These are phyloP conservation scores for Phymatocera aterrima DNA, from an alignment of 2,888 invertebrate species.

Conservation along the genomic window DNA sequence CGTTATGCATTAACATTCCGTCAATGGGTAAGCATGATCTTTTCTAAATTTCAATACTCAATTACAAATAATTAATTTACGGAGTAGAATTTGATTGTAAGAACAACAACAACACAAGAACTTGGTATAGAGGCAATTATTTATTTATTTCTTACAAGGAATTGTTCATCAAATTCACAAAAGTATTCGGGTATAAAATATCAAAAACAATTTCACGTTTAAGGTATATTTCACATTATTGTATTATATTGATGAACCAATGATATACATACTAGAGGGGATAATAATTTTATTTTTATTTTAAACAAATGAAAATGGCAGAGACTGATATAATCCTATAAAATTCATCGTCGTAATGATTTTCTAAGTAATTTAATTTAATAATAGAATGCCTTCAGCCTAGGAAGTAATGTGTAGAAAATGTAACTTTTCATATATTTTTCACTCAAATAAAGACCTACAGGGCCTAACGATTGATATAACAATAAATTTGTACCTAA, in stretches of 20 bases:
- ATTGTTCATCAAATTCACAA: conserved; percentile 40
- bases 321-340: conserved; percentile 19
- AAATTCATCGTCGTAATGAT: conserved; percentile 6
- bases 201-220: conserved; percentile 50
- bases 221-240: conserved; percentile 45
- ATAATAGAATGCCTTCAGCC: not conserved
- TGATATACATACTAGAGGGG: conserved; percentile 35
- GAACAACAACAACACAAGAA: not conserved
- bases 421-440: not conserved
- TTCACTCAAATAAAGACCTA: not conserved
- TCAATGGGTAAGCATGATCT: conserved; percentile 84
- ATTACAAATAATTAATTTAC: too few relatives aligned
- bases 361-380: not conserved
- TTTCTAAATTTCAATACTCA: too few relatives aligned
- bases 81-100: not conserved
- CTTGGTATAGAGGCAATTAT: not conserved
- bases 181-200: conserved; percentile 28
- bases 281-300: conserved; percentile 28
- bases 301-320: conserved; percentile 32
- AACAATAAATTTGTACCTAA: not conserved
- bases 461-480: not conserved
- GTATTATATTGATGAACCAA: conserved; percentile 44
- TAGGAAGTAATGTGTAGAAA: conserved; percentile 20
- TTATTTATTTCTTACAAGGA: not conserved
- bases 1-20: conserved; percentile 93